Conservation (phyloP, 2,113 vertebrate genomes). For the Vanacampus margaritifer region DNA sequence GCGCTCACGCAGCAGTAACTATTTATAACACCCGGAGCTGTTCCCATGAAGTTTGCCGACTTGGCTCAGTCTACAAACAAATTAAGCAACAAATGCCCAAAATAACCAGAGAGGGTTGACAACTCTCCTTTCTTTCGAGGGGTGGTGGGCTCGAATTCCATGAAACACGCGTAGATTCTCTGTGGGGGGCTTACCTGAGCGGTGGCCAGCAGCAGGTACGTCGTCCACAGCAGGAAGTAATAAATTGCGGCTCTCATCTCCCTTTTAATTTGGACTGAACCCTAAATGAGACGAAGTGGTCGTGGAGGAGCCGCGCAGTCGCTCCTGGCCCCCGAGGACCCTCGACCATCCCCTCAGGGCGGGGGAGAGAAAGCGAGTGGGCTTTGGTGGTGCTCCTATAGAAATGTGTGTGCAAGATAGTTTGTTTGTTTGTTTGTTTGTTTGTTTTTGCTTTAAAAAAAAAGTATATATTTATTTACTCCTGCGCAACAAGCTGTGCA, state of each 20-base stretch:
- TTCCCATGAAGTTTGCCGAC: conserved; percentile 60
- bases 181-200: conserved; percentile 81
- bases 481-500: not conserved
- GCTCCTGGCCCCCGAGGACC: conserved; percentile 83
- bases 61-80: conserved; percentile 49
- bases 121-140: not conserved
- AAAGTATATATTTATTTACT: too few relatives aligned
- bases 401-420: not conserved
- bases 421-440: not conserved
- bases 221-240: conserved; percentile 84
- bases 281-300: conserved; percentile 73
- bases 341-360: conserved; percentile 88
- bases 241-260: conserved; percentile 91
- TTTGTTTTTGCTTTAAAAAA: too few relatives aligned
- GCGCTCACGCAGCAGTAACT: conserved; percentile 37
- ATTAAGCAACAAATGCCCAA: conserved; percentile 59
- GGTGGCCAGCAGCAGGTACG: conserved; percentile 81
- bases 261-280: conserved; percentile 76
- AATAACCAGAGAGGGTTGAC: conserved; percentile 42
- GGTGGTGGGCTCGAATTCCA: not conserved
- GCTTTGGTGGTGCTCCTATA: conserved; percentile 41
- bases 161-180: not conserved
- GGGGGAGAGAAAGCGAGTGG: conserved; percentile 68
- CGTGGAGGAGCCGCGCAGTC: conserved; percentile 83
- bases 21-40: conserved; percentile 59